A percentile compares a stretch with the other conserved stretches of the same genome.
Conservation (phyloP, 2,113 vertebrate genomes). For the Prionailurus viverrinus region DNA sequence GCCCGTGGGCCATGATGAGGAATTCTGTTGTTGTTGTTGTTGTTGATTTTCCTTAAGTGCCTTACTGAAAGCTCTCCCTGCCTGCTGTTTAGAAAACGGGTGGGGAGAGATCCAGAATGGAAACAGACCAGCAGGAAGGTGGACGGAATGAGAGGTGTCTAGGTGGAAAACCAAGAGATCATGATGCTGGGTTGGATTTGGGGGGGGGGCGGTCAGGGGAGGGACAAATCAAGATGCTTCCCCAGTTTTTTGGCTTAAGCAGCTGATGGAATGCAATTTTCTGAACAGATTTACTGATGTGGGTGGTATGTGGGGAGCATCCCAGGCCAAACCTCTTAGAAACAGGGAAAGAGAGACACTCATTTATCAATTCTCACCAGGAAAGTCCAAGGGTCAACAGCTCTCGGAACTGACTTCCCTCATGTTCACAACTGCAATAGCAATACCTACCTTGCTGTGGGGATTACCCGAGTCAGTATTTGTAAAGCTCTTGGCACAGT, state of each 20-base stretch:
- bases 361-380: not conserved
- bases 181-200: not conserved
- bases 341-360: not conserved
- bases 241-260: not conserved
- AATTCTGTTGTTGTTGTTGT: not conserved
- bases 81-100: not conserved
- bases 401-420: not conserved
- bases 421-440: not conserved
- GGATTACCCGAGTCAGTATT: not conserved
- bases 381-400: not conserved
- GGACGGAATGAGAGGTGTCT: not conserved
- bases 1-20: not conserved
- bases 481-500: not conserved
- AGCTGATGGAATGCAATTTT: not conserved
- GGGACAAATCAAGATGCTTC: not conserved
- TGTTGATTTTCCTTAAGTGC: not conserved
- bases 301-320: not conserved
- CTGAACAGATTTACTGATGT: not conserved
- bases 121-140: not conserved
- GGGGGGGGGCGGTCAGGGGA: rapidly evolving
- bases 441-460: not conserved
- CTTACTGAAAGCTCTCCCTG: not conserved
- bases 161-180: not conserved
- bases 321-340: not conserved
- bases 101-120: not conserved